Percentiles rank a stretch among this genome's conserved stretches.
These are phyloP conservation scores for Tetraodon nigroviridis DNA, from an alignment of 2,113 vertebrate genomes.

Conservation along the genomic window DNA sequence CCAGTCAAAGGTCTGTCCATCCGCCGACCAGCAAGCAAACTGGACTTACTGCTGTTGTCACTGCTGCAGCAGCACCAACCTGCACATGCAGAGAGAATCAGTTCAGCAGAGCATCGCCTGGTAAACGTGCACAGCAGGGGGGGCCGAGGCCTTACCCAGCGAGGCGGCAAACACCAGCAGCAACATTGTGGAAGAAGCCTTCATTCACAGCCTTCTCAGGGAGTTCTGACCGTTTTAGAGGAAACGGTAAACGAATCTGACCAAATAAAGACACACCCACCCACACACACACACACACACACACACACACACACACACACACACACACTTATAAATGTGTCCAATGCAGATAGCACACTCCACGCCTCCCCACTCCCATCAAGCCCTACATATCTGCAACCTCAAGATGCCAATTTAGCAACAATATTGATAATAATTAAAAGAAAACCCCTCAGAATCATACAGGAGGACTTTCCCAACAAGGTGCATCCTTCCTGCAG, in stretches of 20 bases:
- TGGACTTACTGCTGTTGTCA: slow-evolving; percentile 45
- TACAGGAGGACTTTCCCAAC: no score
- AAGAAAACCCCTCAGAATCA: no score
- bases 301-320: slow-evolving; percentile 17
- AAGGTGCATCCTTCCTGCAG: neutral
- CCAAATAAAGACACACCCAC: neutral
- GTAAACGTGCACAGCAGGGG: neutral
- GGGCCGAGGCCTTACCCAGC: slow-evolving; percentile 49
- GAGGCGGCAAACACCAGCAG: slow-evolving; percentile 28
- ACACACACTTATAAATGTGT: slow-evolving; percentile 40
- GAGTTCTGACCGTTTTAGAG: slow-evolving; percentile 12
- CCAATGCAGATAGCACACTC: slow-evolving; percentile 52
- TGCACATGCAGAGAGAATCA: slow-evolving; percentile 11
- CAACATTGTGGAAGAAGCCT: slow-evolving; percentile 34
- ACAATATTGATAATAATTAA: no score
- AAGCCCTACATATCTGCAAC: neutral
- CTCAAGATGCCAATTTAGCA: neutral
- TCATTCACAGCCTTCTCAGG: neutral
- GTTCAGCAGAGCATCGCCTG: neutral
- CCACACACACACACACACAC: slow-evolving; percentile 1
- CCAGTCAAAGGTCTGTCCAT: no score
- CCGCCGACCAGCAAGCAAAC: neutral
- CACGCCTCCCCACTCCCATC: slow-evolving; percentile 6
- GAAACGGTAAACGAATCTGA: neutral
- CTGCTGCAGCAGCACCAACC: slow-evolving; percentile 33